Conservation (phyloP, 2,113 vertebrate species). For the Plecotus auritus region DNA sequence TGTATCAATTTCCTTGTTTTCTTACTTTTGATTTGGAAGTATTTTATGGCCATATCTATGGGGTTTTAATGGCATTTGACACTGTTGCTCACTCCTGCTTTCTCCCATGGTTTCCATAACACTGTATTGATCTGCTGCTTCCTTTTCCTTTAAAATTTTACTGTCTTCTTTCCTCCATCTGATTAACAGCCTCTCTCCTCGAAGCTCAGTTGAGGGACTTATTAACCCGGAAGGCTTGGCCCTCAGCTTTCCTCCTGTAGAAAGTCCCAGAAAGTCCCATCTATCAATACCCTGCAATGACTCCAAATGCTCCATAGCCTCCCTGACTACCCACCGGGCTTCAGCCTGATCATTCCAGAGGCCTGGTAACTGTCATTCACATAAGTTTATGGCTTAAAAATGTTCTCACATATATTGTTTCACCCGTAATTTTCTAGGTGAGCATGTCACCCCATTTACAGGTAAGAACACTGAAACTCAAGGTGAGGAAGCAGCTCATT, state of each 20-base stretch:
- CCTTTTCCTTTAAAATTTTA: neutral
- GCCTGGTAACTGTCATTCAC: neutral
- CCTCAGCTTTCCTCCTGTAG: neutral
- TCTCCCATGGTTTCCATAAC: conserved; percentile 30
- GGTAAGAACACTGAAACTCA: neutral
- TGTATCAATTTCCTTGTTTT: conserved; percentile 38
- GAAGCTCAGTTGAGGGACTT: neutral
- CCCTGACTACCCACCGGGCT: neutral
- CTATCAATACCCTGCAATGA: neutral
- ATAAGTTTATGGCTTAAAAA: neutral
- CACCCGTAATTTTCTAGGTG: neutral
- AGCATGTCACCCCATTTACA: neutral
- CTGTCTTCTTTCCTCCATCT: neutral
- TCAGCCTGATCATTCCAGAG: neutral
- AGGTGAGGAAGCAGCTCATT: neutral
- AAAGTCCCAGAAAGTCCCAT: neutral
- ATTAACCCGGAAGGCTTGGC: neutral
- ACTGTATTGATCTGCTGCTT: neutral
- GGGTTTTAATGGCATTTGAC: neutral
- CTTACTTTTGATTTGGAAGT: conserved; percentile 19
- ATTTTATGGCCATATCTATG: neutral
- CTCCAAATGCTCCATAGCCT: neutral
- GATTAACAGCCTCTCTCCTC: neutral
- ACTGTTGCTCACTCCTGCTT: neutral
- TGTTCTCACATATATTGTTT: neutral